Conservation (phyloP, 2,888 invertebrate species). For the Polyploca ridens region DNA sequence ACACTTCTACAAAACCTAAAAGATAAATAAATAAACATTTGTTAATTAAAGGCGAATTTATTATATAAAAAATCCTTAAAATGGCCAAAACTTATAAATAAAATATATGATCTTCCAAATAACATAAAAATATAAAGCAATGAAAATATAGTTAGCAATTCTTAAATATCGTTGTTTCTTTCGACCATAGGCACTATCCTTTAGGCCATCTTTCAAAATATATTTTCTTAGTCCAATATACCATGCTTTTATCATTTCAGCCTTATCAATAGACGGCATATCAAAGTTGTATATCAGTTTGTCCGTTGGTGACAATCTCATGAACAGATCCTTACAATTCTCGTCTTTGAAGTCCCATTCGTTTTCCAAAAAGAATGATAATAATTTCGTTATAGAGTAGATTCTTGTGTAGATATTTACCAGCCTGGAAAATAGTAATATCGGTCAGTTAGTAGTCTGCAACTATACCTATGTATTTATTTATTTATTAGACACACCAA, state of each 20-base stretch:
- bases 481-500: too few relatives aligned
- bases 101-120: too few relatives aligned
- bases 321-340: constrained; percentile 10
- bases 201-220: constrained; percentile 27
- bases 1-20: too few relatives aligned
- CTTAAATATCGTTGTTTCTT: constrained; percentile 7
- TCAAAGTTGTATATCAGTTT: constrained; percentile 31
- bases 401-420: constrained; percentile 25
- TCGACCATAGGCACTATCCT: neutral
- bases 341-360: constrained; percentile 22
- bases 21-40: too few relatives aligned
- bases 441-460: too few relatives aligned
- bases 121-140: neutral
- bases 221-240: constrained; percentile 18
- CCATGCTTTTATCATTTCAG: constrained; percentile 1
- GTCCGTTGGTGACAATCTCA: constrained; percentile 24
- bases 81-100: too few relatives aligned
- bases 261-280: constrained; percentile 19
- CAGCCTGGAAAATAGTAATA: neutral
- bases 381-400: constrained; percentile 15
- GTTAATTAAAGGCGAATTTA: too few relatives aligned
- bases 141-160: neutral
- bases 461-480: too few relatives aligned
- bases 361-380: constrained; percentile 22
- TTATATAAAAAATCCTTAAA: too few relatives aligned